Base-by-base conservation (phyloP, 2,888 invertebrate species). In the Anthoptus insignis region DNA sequence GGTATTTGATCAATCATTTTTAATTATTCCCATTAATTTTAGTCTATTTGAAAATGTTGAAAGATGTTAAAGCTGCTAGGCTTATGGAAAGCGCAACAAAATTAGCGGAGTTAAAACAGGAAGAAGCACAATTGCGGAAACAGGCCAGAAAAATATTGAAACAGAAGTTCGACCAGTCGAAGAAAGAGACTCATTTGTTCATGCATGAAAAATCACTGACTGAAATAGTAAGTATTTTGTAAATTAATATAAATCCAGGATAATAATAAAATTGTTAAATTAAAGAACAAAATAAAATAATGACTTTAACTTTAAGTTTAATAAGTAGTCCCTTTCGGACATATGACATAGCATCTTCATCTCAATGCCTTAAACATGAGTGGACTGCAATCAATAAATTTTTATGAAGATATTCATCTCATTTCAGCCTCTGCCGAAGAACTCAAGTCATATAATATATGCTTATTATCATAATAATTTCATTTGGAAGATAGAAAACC, bases 381-480 rank as follows among this genome's bases (percentile, higher is more conserved):
- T n/a, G n/a, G n/a, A n/a, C n/a, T n/a, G n/a, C n/a, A n/a, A n/a
- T n/a, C n/a, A n/a, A n/a, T n/a, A n/a, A n/a, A n/a, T n/a, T n/a
- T n/a, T n/a, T n/a, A n/a, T n/a, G n/a, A n/a, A n/a, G n/a, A n/a
- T n/a, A n/a, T 3, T 9, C 19, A 13, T 6, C 19, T 14, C 14
- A 50, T 81, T 82, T 32, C 81, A 93, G 93, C 87, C 89, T 0
- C 81, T 82, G 37, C 81, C 87, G 0, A 91, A 88, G 61, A 77
- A 82, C 58, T 77, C 88, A 8, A 86, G 73, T n/a, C 80, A 93
- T 56, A 73, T 97, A 47, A 91, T 94, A 19, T 94, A 95, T 71
- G 92, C 96, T 16, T 98, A 96, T 87, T 93, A 97, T 42, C 98
- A 97, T 79, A 97, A 96, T 78, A 99, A 99, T 82, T 94, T 94